Conservation (phyloP, 2,797 vertebrate genomes). For the Hemitrygon akajei region DNA sequence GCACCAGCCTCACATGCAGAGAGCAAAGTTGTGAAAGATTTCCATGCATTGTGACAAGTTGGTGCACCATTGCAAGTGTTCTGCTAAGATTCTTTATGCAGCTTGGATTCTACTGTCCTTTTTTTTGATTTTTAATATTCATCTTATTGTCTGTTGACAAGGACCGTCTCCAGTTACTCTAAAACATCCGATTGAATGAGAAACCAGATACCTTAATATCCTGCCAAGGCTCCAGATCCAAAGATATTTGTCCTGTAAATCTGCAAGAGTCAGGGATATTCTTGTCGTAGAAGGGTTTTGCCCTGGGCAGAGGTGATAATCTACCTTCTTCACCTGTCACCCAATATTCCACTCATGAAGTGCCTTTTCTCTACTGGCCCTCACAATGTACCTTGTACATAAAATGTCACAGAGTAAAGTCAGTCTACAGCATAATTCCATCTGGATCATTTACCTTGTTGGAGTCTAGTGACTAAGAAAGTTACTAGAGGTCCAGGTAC, state of each 20-base stretch:
- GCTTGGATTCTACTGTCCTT: neutral
- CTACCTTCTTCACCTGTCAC: neutral
- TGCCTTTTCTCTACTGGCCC: neutral
- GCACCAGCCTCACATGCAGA: neutral
- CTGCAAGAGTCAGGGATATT: constrained; percentile 9
- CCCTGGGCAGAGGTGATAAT: neutral
- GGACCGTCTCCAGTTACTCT: neutral
- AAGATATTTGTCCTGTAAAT: neutral
- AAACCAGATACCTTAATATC: neutral
- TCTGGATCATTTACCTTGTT: neutral
- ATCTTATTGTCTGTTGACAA: neutral
- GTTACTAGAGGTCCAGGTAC: too few relatives aligned
- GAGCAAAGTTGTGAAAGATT: neutral
- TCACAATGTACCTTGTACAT: neutral
- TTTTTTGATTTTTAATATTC: constrained; percentile 24
- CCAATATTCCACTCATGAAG: neutral
- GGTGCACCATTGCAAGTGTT: neutral
- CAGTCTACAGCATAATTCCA: neutral
- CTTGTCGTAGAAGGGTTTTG: neutral
- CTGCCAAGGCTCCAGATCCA: neutral
- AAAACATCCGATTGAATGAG: neutral
- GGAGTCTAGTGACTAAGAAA: neutral
- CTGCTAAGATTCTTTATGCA: neutral
- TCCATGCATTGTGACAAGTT: neutral
- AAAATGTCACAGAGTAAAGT: neutral